These are phyloP conservation scores for Protophormia terraenovae DNA, from an alignment of 2,888 invertebrate species.

Conservation along the genomic window DNA sequence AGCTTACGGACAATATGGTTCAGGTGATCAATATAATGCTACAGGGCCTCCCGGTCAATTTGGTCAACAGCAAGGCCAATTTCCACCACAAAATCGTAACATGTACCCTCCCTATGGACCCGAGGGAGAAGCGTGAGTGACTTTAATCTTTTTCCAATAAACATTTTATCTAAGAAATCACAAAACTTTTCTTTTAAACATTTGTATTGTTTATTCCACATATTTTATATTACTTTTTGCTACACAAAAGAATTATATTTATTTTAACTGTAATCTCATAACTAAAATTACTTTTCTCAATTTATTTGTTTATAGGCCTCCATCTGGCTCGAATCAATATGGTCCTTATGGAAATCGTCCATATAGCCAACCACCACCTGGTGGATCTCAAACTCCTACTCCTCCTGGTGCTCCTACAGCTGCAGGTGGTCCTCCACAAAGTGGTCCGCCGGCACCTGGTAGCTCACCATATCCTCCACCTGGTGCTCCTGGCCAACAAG, in stretches of 20 bases:
- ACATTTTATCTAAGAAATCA: too few species aligned
- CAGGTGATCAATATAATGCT: conserved; percentile 84
- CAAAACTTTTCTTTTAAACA: background rate
- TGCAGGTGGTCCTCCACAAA: conserved; percentile 77
- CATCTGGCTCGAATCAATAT: conserved; percentile 81
- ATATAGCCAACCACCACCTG: conserved; percentile 81
- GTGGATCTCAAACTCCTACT: conserved; percentile 82
- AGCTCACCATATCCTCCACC: conserved; percentile 78
- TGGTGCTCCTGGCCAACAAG: conserved; percentile 83
- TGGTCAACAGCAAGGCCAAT: conserved; percentile 84
- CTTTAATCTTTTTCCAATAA: conserved; percentile 69
- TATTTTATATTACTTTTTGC: background rate
- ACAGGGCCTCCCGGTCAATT: conserved; percentile 83
- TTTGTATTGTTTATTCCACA: conserved; percentile 63
- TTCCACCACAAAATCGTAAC: conserved; percentile 88
- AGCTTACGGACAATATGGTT: conserved; percentile 86
- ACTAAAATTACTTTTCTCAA: background rate
- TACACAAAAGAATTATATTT: background rate
- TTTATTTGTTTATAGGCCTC: conserved; percentile 72
- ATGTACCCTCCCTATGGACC: conserved; percentile 90
- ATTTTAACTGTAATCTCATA: background rate
- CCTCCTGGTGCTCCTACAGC: conserved; percentile 79
- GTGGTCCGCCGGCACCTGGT: conserved; percentile 81
- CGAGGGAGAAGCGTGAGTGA: conserved; percentile 85
- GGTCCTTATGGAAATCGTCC: conserved; percentile 80